Conservation (phyloP, 2,797 vertebrate genomes). For the Etheostoma perlongum region DNA sequence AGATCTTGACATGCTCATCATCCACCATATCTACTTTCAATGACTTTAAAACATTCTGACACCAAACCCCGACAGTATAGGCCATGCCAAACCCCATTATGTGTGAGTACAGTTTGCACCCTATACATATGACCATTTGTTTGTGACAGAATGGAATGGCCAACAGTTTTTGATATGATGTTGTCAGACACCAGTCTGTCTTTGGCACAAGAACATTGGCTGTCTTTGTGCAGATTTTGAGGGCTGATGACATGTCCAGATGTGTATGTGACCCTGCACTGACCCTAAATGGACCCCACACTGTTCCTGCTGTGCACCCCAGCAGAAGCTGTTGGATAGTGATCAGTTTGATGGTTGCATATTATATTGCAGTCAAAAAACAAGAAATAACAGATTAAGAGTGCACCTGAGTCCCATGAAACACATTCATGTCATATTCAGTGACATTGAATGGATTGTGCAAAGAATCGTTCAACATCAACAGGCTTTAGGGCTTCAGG, state of each 20-base stretch:
- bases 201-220: constrained; percentile 36
- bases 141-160: constrained; percentile 18
- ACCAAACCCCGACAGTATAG: background rate
- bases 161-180: constrained; percentile 25
- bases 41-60: constrained; percentile 17
- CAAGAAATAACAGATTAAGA: background rate
- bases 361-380: constrained; percentile 30
- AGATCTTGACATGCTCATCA: constrained; percentile 74
- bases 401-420: background rate
- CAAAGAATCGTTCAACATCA: background rate
- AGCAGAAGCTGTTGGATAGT: constrained; percentile 41
- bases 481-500: background rate
- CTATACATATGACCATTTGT: background rate
- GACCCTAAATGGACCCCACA: constrained; percentile 65
- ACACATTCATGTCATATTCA: background rate
- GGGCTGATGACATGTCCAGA: constrained; percentile 84
- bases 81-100: background rate
- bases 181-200: constrained; percentile 8
- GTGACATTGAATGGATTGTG: background rate
- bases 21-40: constrained; percentile 58
- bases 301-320: constrained; percentile 61
- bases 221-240: constrained; percentile 65
- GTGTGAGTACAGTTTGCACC: background rate
- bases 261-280: constrained; percentile 75
- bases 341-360: constrained; percentile 38